These are phyloP conservation scores for Nibea coibor DNA, from an alignment of 2,113 vertebrate genomes.

Conservation along the genomic window DNA sequence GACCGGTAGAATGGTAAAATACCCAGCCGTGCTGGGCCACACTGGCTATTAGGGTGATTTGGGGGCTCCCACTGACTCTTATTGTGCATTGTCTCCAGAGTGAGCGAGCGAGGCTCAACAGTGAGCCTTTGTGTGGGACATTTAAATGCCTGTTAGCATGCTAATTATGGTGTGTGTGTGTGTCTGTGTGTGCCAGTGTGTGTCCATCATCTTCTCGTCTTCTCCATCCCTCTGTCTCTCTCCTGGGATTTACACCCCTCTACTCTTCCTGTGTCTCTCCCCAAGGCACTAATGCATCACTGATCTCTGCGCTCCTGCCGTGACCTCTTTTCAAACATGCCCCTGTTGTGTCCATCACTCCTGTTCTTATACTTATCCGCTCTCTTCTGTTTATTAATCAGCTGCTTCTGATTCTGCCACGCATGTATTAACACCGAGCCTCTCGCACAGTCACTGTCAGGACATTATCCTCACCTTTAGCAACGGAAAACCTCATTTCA, in stretches of 20 bases:
- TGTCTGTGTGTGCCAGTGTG: conserved; percentile 49
- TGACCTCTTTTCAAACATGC: conserved; percentile 23
- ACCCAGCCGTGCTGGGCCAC: conserved; percentile 61
- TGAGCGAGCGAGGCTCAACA: conserved; percentile 68
- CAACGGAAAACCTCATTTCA: conserved; percentile 13
- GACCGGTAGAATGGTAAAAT: conserved; percentile 57
- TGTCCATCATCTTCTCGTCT: conserved; percentile 46
- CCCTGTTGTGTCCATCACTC: conserved; percentile 35
- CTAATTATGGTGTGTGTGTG: conserved; percentile 76
- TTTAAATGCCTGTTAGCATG: conserved; percentile 78
- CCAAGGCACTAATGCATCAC: conserved; percentile 35
- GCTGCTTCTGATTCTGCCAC: conserved; percentile 35
- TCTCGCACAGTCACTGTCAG: conserved; percentile 4
- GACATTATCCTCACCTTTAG: conserved; percentile 25
- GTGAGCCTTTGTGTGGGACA: conserved; percentile 74
- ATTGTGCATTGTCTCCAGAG: conserved; percentile 77
- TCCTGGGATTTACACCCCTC: conserved; percentile 49
- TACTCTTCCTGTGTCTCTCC: conserved; percentile 32
- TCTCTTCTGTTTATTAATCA: conserved; percentile 20
- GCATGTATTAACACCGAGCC: neutral
- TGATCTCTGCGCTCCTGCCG: conserved; percentile 23
- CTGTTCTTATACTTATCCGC: conserved; percentile 15
- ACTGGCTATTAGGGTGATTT: conserved; percentile 65
- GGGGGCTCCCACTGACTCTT: conserved; percentile 72
- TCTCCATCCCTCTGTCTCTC: conserved; percentile 37